Percentiles rank a stretch among this genome's conserved stretches.
phyloP scores from a whole-genome alignment of 2,797 vertebrate species.

The Phrynocephalus vlangalii region DNA sequence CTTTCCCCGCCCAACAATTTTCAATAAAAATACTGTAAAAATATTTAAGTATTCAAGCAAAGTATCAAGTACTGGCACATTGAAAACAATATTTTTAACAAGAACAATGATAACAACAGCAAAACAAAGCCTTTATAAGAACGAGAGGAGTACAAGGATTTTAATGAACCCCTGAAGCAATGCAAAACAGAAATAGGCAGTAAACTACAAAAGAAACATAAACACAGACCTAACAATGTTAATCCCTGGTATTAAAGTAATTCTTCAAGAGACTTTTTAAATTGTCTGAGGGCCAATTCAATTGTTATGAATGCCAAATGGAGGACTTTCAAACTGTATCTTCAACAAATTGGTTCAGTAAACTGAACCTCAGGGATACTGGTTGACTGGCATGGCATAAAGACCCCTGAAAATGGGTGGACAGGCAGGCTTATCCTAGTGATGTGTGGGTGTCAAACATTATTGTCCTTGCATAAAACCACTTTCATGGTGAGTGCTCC shows the following conservation, averaged over 20 bases:
- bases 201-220: constrained; percentile 17
- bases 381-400: not conserved
- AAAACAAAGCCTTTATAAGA: not conserved
- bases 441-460: not conserved
- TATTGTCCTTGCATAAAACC: not conserved
- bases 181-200: constrained; percentile 17
- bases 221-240: constrained; percentile 21
- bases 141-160: not conserved
- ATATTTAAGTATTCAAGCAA: not conserved
- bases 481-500: not conserved
- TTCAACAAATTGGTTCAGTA: not conserved
- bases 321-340: constrained; percentile 3
- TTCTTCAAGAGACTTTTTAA: constrained; percentile 5
- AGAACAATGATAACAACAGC: not conserved
- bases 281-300: constrained; percentile 29
- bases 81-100: not conserved
- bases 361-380: too few species aligned
- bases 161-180: constrained; percentile 24
- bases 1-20: constrained; percentile 28
- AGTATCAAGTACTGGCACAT: constrained; percentile 1
- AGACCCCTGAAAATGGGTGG: not conserved
- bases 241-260: not conserved
- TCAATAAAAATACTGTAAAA: not conserved
- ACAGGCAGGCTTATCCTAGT: not conserved
- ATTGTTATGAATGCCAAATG: constrained; percentile 23